Base-by-base conservation (phyloP, 2,888 invertebrate species). In the Caenorhabditis sp. region DNA sequence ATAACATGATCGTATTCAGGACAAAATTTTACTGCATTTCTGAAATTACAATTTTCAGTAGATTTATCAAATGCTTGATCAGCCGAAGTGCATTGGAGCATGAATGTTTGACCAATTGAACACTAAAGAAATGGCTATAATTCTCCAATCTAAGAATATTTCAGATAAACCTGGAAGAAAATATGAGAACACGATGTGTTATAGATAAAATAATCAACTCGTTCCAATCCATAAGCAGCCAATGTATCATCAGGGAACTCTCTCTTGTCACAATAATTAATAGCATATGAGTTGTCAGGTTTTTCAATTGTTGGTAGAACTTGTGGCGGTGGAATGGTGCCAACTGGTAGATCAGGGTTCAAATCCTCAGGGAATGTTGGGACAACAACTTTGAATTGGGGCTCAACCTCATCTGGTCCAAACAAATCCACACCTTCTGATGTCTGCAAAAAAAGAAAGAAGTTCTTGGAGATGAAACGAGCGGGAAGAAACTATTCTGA, bases 1-100 rank as follows among this genome's bases (percentile, higher is more conserved):
- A 83, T 75, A 50, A 87, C 81, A 62, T 85, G 84, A 70, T 87
- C 86, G 71, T 86, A 87, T 56, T 87, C 85, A 10, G 86, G 85
- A 67, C 87, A 87, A 54, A 81, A 70, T 59, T 80, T 80, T 5
- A 86, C 81, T 21, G 84, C 82, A 56, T 82, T 80, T 57, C 76
- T 76, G 73, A 81, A 84, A 57, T 87, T 87, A 73, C 87, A 87
- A 54, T 82, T 85, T 31, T 74, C 75, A 0, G 85, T 87, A 14
- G 76, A 73, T 21, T 77, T 72, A 43, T 87, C 87, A 67, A 84
- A 87, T 2, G 86, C 84, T 67, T 87, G 82, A 20, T 82, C 80
- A 12, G 70, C 76, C 1, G 81, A 76, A 4, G 83, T 78, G 64
- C 85, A 85, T 56, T 70, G 64, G n/a, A 87, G 68, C 57, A 78